Conservation (phyloP, 2,797 vertebrate species). For the Sciurus vulgaris region DNA sequence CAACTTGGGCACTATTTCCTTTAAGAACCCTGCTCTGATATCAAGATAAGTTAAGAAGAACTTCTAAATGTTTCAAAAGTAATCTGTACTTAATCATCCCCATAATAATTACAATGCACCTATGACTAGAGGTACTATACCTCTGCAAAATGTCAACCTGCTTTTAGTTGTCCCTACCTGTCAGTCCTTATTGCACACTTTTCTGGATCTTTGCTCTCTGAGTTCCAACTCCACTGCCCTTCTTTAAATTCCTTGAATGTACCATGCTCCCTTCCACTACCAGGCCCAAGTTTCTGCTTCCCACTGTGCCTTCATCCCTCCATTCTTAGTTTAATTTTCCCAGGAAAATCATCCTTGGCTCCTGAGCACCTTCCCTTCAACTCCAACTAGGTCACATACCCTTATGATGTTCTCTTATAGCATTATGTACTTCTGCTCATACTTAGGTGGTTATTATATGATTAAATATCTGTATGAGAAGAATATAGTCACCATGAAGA, state of each 20-base stretch:
- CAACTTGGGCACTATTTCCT: not conserved
- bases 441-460: not conserved
- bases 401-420: not conserved
- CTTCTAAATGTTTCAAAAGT: not conserved
- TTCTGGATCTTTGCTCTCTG: not conserved
- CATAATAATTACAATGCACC: not conserved
- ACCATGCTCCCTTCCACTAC: not conserved
- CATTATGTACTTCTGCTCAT: not conserved
- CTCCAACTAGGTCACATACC: not conserved
- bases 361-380: not conserved
- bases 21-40: not conserved
- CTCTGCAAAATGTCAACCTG: not conserved
- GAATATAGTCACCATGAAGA: not conserved
- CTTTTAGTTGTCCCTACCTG: not conserved
- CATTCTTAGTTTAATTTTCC: conserved; percentile 1
- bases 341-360: not conserved
- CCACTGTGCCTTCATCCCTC: not conserved
- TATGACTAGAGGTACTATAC: not conserved
- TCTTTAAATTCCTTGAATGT: not conserved
- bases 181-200: not conserved
- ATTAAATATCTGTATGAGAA: conserved; percentile 27
- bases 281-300: not conserved
- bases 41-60: conserved; percentile 11
- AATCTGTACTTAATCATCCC: not conserved
- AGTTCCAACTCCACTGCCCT: not conserved